phyloP scores from a whole-genome alignment of 2,797 vertebrate species.

The Sphaeramia orbicularis region DNA sequence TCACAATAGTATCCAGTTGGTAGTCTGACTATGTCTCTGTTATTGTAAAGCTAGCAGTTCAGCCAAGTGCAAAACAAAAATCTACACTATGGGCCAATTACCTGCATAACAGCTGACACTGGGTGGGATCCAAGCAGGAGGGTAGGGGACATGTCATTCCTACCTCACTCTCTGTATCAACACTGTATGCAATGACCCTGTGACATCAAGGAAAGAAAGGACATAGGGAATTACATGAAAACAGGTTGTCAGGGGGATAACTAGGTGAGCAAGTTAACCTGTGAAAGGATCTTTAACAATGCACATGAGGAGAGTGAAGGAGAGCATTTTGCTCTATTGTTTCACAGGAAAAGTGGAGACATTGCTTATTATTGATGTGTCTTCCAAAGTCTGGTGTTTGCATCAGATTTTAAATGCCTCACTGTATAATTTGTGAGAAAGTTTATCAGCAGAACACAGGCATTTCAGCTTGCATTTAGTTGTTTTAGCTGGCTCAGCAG shows the following conservation, averaged over 20 bases:
- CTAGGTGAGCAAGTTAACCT: slow-evolving; percentile 28
- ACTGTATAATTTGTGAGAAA: slow-evolving; percentile 66
- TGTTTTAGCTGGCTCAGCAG: slow-evolving; percentile 80
- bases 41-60: slow-evolving; percentile 74
- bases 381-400: slow-evolving; percentile 56
- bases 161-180: slow-evolving; percentile 53
- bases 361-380: slow-evolving; percentile 65
- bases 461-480: slow-evolving; percentile 61
- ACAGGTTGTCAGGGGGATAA: slow-evolving; percentile 30
- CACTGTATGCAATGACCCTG: slow-evolving; percentile 61
- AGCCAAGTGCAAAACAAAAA: slow-evolving; percentile 80
- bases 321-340: slow-evolving; percentile 33
- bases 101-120: slow-evolving; percentile 80
- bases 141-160: slow-evolving; percentile 51
- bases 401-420: slow-evolving; percentile 78
- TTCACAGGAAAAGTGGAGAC: slow-evolving; percentile 29
- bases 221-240: slow-evolving; percentile 40
- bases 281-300: slow-evolving; percentile 12
- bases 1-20: slow-evolving; percentile 36
- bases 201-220: slow-evolving; percentile 50
- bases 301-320: not conserved
- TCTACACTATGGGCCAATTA: slow-evolving; percentile 82
- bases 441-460: slow-evolving; percentile 80
- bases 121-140: slow-evolving; percentile 74
- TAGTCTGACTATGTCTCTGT: slow-evolving; percentile 52